These are phyloP conservation scores for Hydrotaea diabolus DNA, from an alignment of 2,888 invertebrate genomes.

Conservation along the genomic window DNA sequence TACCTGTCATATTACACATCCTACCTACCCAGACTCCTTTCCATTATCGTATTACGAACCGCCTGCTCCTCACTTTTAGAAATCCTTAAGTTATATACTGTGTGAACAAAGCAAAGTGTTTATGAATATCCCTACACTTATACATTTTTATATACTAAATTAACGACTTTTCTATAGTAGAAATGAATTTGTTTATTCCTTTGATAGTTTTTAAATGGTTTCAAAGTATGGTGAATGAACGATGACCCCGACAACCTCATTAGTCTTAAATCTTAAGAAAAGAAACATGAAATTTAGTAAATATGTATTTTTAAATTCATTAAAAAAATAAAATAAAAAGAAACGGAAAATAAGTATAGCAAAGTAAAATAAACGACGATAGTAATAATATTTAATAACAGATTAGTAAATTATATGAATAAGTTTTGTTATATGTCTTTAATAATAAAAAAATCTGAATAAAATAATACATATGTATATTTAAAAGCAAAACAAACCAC, in stretches of 20 bases:
- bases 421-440: conserved; percentile 67
- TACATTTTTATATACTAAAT: conserved; percentile 21
- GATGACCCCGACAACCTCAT: conserved; percentile 65
- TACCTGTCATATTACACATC: too few relatives aligned
- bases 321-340: conserved; percentile 24
- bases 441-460: conserved; percentile 54
- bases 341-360: not conserved
- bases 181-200: conserved; percentile 32
- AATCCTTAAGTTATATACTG: not conserved
- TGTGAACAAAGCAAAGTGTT: not conserved
- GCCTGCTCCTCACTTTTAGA: not conserved
- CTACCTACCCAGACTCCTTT: not conserved
- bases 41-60: not conserved
- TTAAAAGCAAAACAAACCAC: conserved; percentile 35
- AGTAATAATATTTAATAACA: conserved; percentile 37
- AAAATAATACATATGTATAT: conserved; percentile 51
- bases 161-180: conserved; percentile 38
- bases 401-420: conserved; percentile 63
- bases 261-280: conserved; percentile 59
- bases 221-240: conserved; percentile 47
- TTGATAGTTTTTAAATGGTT: conserved; percentile 59
- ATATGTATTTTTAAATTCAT: conserved; percentile 58
- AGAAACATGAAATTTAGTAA: conserved; percentile 29
- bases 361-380: not conserved
- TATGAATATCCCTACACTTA: not conserved